These are phyloP conservation scores for Okamejei kenojei DNA, from an alignment of 2,797 vertebrate genomes.

Conservation along the genomic window DNA sequence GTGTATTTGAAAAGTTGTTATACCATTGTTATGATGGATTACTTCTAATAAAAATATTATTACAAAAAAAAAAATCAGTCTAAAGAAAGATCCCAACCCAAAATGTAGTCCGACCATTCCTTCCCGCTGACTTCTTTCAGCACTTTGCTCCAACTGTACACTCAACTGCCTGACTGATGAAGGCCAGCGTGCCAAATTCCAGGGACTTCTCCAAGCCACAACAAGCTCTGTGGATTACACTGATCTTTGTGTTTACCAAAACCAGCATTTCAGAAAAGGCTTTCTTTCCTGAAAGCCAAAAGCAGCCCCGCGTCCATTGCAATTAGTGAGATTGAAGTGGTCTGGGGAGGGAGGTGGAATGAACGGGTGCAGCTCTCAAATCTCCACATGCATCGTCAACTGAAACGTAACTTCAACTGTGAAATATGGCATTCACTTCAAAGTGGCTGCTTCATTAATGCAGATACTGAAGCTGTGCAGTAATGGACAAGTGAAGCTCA, in stretches of 20 bases:
- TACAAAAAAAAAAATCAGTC: no score
- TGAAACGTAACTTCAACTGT: not conserved
- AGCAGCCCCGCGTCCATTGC: not conserved
- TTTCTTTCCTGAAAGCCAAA: not conserved
- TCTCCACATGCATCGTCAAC: not conserved
- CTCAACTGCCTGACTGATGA: no score
- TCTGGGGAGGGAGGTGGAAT: not conserved
- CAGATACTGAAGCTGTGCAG: not conserved
- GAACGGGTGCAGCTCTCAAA: not conserved
- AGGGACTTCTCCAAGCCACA: not conserved
- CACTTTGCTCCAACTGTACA: no score
- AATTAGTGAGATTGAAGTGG: slow-evolving; percentile 11
- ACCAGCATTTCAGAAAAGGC: not conserved
- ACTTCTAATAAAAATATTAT: no score
- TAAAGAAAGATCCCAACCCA: no score
- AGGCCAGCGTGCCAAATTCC: not conserved
- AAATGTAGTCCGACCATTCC: no score
- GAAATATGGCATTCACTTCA: slow-evolving; percentile 21
- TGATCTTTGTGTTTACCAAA: not conserved
- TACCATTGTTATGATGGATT: no score
- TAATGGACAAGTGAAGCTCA: not conserved
- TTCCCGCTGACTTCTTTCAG: no score
- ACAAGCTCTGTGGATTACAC: not conserved
- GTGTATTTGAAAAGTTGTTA: no score
- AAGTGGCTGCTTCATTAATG: slow-evolving; percentile 20